These are phyloP conservation scores for Poeciliopsis turrubarensis DNA, from an alignment of 2,113 vertebrate genomes.

Conservation along the genomic window DNA sequence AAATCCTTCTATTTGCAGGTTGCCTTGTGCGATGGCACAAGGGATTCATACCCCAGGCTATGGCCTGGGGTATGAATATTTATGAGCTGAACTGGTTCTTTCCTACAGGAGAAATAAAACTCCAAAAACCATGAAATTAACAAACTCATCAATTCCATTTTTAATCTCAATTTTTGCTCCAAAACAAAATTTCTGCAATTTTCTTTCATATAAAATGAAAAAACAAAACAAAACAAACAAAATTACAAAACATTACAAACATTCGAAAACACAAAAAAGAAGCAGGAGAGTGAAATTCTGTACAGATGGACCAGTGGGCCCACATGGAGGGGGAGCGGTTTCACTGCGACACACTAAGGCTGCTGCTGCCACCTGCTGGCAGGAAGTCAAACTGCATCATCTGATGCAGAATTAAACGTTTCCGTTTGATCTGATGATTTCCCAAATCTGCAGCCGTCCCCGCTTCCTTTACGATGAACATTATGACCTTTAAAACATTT, in stretches of 20 bases:
- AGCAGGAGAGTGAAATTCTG: conserved; percentile 23
- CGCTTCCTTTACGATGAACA: not conserved
- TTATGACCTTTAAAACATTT: not conserved
- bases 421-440: too few relatives aligned
- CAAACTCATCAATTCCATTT: conserved; percentile 17
- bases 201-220: conserved; percentile 55
- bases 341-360: conserved; percentile 2
- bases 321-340: conserved; percentile 6
- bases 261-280: conserved; percentile 50
- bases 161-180: conserved; percentile 49
- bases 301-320: conserved; percentile 14
- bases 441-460: too few relatives aligned
- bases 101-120: not conserved
- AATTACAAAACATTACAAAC: conserved; percentile 52
- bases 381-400: not conserved
- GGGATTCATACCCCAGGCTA: too few relatives aligned
- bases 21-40: too few relatives aligned
- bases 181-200: conserved; percentile 35
- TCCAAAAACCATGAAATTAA: not conserved
- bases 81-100: not conserved
- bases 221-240: conserved; percentile 1
- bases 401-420: too few relatives aligned
- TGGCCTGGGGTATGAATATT: not conserved
- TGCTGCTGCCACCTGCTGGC: not conserved
- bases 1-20: too few relatives aligned